Conservation (phyloP, 2,113 vertebrate species). For the Peromyscus polionotus region DNA sequence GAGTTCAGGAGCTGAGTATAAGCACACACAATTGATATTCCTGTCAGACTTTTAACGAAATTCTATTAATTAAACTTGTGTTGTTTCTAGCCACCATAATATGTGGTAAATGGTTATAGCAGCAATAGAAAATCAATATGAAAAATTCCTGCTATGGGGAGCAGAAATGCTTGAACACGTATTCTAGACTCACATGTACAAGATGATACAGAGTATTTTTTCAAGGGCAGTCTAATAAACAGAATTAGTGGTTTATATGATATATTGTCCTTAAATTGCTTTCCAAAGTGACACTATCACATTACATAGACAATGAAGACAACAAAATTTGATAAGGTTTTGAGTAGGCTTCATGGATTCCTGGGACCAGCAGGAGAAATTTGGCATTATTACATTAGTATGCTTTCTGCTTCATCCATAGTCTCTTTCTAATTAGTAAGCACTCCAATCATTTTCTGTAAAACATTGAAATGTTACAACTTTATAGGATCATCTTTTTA, state of each 20-base stretch:
- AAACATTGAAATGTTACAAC: constrained; percentile 17
- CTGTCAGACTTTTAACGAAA: background rate
- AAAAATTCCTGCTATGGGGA: background rate
- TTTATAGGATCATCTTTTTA: constrained; percentile 21
- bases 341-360: background rate
- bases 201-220: background rate
- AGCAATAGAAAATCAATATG: background rate
- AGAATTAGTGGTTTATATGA: background rate
- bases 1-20: background rate
- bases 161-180: background rate
- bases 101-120: background rate
- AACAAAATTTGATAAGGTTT: background rate
- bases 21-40: background rate
- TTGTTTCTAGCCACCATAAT: background rate
- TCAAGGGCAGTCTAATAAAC: background rate
- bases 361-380: background rate
- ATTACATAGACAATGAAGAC: background rate
- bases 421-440: background rate
- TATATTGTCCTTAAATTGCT: background rate
- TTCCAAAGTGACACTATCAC: background rate
- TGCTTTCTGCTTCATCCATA: background rate
- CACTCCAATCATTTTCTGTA: background rate
- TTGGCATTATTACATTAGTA: constrained; percentile 5
- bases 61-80: background rate
- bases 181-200: background rate